Base-by-base conservation (phyloP, 2,888 invertebrate species). In the Acrobasis repandana region DNA sequence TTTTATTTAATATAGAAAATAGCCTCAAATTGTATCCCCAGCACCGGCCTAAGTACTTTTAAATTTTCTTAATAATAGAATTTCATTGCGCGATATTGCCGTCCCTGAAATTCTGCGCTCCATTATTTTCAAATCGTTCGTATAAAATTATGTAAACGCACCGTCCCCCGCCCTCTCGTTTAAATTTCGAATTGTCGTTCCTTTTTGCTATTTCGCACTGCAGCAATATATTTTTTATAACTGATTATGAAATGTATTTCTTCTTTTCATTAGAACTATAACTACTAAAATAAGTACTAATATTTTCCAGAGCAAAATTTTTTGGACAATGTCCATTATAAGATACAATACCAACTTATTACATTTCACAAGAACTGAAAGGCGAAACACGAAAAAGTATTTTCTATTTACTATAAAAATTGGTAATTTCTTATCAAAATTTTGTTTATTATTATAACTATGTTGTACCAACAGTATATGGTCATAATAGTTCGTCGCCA, bases 31-130 rank as follows among this genome's bases (percentile, higher is more conserved):
- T 57, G 48, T 57, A 33, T 16, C 48, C n/a, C 48, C 9, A 20
- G 33, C n/a, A 33, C 9, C 46, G 16, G 36, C 38, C 38, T 50
- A 50, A 49, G 49, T 49, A 36, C 58, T 58, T 58, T 61, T 47
- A 60, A 61, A 65, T 63, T 63, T 60, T 61, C 38, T 46, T 59
- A 46, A 61, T 63, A 58, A 63, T 63, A 61, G 48, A 60, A 63
- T 61, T 62, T 63, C 51, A 59, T 57, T 61, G 61, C 46, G 50
- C 46, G 28, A 60, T 60, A 65, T 65, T 61, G 49, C 58, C 61
- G 57, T 64, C 61, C 48, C 63, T 54, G 52, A 60, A 61, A 61
- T 58, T 60, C 58, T 15, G 15, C 58, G 54, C 52, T 28, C 56
- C 60, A 63, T 63, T 65, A 57, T 58, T 61, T 60, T 52, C 48